Evolutionary conservation across 2,888 invertebrate genomes (phyloP), one percentile per base, ranked within the genome.

Genomic region (Osmoderma eremita): DNA sequence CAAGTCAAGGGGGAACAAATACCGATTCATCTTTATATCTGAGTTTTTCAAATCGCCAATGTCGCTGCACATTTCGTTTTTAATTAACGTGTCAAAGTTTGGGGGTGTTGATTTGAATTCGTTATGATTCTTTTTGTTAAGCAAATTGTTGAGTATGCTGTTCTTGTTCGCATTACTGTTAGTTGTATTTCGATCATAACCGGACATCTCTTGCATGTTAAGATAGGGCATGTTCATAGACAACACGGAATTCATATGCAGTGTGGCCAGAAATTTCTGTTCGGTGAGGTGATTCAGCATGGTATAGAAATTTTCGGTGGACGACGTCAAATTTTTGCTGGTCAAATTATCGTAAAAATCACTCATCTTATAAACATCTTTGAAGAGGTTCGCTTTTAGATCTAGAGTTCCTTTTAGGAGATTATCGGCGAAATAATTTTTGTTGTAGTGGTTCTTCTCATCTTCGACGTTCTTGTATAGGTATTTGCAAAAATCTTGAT

Each of bases 231-330:
- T 67, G 71, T 75, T 76, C 68, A 75, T 75, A 20, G 73, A 72
- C 18, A 82, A 72, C 61, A 83, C 75, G 8, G 81, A 78, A 72
- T 82, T 83, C 81, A 84, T 81, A 75, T 84, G 84, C 81, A 84
- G 81, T 0, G 82, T 81, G 12, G 83, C 81, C 67, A 84, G 72
- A 67, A 84, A 81, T 73, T 83, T 83, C 67, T 81, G 82, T 70
- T 84, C 83, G 53, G 81, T 79, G 62, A 83, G 74, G 71, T 80
- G 80, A 68, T 82, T 81, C 53, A 83, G 79, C 76, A 83, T 80
- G 13, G 81, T 78, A 71, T 81, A 81, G 72, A 81, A 81, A 38
- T 83, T 76, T 67, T 80, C 80, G 38, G 81, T 80, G 30, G 76
- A 73, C 36, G 77, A 70, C 8, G 75, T 70, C 17, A 76, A 69